Base-by-base conservation (phyloP, 2,888 invertebrate species). In the Acronicta leporina region DNA sequence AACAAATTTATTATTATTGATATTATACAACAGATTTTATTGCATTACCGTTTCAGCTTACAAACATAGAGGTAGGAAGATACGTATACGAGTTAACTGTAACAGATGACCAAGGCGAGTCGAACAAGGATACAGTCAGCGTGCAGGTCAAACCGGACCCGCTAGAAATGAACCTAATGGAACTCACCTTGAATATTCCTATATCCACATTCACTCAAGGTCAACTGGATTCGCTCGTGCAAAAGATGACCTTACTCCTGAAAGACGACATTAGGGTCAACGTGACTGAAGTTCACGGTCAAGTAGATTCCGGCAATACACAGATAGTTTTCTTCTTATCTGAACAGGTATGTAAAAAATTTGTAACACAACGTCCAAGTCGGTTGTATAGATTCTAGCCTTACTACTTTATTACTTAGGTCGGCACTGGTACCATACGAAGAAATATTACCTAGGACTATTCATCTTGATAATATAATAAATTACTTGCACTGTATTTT, bases 1-100 rank as follows among this genome's bases (percentile, higher is more conserved):
- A 20, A 20, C 20, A 20, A 20, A 20, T 20, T 20, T 20, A 20
- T 20, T 20, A 20, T 20, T 20, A 20, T 20, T 3, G 4, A 20
- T 20, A 20, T 20, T 20, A 4, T 20, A 20, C 4, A 20, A 20
- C 4, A 20, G 20, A 20, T 4, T 2, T 3, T 20, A 20, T 20
- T 20, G 20, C 20, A 20, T 20, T 20, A 20, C 27, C 13, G 43
- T 67, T 30, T 25, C 83, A 97, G 97, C 88, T 98, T 35, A 96
- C 97, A n/a, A 97, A 98, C 87, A 95, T 98, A 54, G 97, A 98
- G 48, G 96, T 97, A 4, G 99, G 99, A 0, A 96, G 97, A 70
- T 99, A 99, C 86, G 96, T 98, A 2, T 99, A 98, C 84, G 97
- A 97, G 81, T 92, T 99, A 59, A 97, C 97, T n/a, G 98, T 99